These are phyloP conservation scores for Erebia palarica DNA, from an alignment of 2,888 invertebrate genomes.

Conservation along the genomic window DNA sequence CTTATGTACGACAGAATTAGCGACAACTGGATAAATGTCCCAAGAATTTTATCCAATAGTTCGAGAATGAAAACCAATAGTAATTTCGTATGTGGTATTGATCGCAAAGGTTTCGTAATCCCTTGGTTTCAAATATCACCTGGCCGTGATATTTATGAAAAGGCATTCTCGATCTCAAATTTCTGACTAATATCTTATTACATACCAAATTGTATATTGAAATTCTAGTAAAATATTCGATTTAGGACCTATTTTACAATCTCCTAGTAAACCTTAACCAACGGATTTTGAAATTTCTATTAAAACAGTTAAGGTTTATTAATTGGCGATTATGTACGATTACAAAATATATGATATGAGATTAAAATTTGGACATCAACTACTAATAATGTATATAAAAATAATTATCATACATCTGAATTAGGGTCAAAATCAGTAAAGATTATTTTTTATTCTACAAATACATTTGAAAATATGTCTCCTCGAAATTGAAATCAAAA, in stretches of 20 bases:
- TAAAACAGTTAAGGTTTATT: no score
- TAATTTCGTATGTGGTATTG: neutral
- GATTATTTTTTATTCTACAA: neutral
- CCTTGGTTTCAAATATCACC: neutral
- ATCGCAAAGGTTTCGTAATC: neutral
- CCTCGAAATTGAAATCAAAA: neutral
- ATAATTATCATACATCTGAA: neutral
- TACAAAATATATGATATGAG: conserved; percentile 6
- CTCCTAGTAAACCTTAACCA: no score
- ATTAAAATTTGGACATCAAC: conserved; percentile 4
- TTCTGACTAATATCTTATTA: neutral
- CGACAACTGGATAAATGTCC: no score
- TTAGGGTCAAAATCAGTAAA: neutral
- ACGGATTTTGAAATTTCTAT: no score
- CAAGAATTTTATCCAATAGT: neutral
- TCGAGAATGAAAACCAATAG: neutral
- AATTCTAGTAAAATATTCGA: no score
- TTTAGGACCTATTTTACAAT: no score
- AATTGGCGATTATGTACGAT: neutral
- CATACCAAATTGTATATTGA: neutral
- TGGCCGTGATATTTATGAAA: neutral
- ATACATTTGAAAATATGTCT: neutral
- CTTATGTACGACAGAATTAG: no score
- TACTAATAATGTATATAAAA: neutral
- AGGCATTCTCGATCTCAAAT: neutral